Conservation (phyloP, 2,888 invertebrate genomes). For the Bursaphelenchus okinawaensis region DNA sequence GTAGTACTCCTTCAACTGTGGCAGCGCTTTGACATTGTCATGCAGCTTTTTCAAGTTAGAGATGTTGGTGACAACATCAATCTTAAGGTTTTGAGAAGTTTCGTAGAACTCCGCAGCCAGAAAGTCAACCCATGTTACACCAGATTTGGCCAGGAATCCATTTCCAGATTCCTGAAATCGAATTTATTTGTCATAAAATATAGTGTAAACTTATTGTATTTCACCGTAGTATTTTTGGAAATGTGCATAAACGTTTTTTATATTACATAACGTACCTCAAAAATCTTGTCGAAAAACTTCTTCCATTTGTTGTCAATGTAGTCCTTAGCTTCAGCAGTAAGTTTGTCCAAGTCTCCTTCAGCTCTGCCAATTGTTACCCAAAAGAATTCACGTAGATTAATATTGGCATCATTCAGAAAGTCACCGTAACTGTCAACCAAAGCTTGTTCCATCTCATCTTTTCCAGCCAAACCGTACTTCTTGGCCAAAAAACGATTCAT, state of each 20-base stretch:
- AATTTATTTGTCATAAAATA: too few relatives aligned
- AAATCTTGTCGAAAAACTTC: too few relatives aligned
- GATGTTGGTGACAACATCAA: constrained; percentile 1
- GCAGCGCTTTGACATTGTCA: constrained; percentile 1
- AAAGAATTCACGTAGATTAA: too few relatives aligned
- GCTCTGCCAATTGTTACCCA: too few relatives aligned
- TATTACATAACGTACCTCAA: too few relatives aligned
- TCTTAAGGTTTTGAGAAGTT: neutral
- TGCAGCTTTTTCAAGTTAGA: neutral
- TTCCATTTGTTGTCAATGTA: too few relatives aligned
- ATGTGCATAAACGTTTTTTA: too few relatives aligned
- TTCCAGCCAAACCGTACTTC: neutral
- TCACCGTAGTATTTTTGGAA: too few relatives aligned
- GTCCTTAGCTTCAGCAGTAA: too few relatives aligned
- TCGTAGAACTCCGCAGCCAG: neutral
- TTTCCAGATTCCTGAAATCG: constrained; percentile 1
- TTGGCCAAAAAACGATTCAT: neutral
- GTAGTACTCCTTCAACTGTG: constrained; percentile 7
- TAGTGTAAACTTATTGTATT: too few relatives aligned
- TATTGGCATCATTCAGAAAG: too few relatives aligned
- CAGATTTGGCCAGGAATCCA: constrained; percentile 15
- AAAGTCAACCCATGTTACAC: constrained; percentile 15
- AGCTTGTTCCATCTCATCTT: neutral
- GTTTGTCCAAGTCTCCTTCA: too few relatives aligned
- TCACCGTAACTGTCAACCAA: neutral